These are phyloP conservation scores for Lordiphosa collinella DNA, from an alignment of 1,140 invertebrate species.

Conservation along the genomic window DNA sequence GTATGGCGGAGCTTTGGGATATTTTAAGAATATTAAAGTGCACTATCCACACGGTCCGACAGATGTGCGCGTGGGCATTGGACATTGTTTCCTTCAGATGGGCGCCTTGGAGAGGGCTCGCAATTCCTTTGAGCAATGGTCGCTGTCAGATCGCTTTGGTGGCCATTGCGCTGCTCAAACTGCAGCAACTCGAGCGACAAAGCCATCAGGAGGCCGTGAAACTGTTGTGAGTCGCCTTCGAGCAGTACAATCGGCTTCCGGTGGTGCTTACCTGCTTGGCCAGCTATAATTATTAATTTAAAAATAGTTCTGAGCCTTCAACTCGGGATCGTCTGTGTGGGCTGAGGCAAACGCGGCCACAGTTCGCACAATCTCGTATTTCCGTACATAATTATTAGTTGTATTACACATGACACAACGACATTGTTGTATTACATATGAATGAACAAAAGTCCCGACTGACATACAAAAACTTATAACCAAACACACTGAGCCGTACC, in stretches of 20 bases:
- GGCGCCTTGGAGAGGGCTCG: constrained; percentile 20
- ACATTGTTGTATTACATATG: no score
- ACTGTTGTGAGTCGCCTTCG: constrained; percentile 27
- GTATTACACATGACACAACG: no score
- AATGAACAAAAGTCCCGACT: no score
- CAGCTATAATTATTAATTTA: constrained; percentile 27
- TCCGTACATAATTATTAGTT: no score
- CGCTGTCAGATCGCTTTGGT: constrained; percentile 29
- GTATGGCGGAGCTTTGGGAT: constrained; percentile 28
- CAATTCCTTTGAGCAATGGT: constrained; percentile 29
- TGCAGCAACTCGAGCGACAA: constrained; percentile 5
- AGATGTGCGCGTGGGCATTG: constrained; percentile 43
- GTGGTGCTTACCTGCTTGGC: constrained; percentile 27
- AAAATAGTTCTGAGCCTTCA: no score
- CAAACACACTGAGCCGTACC: no score
- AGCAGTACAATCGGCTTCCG: constrained; percentile 19
- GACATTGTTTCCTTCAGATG: constrained; percentile 42
- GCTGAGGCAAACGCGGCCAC: no score
- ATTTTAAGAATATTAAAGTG: constrained; percentile 36
- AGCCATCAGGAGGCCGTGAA: constrained; percentile 23
- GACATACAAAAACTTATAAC: no score
- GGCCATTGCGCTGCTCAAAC: constrained; percentile 35
- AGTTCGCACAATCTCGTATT: no score
- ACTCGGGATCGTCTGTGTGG: no score
- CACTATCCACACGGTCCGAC: constrained; percentile 16